phyloP scores from a whole-genome alignment of 2,113 vertebrate genomes.

The Micronisus gabar region DNA sequence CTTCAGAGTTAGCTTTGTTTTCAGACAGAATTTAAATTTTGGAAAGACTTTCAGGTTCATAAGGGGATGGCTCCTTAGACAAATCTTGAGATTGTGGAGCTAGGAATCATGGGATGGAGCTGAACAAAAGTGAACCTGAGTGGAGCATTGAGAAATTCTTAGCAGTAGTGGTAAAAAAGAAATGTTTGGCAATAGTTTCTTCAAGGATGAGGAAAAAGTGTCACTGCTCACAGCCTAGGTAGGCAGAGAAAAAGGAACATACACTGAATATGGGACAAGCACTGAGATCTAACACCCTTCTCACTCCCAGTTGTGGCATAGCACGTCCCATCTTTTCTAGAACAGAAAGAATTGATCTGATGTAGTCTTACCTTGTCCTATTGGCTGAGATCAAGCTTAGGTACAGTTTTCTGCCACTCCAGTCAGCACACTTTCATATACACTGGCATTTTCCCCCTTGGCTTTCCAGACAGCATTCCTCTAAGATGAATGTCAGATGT shows the following conservation, averaged over 20 bases:
- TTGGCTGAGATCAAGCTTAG: background rate
- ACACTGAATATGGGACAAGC: background rate
- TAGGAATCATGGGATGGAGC: background rate
- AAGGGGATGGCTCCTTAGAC: background rate
- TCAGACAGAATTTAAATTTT: constrained; percentile 13
- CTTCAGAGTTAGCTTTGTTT: background rate
- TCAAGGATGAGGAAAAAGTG: background rate
- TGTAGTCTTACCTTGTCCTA: background rate
- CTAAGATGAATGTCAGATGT: background rate
- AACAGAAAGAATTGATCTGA: background rate
- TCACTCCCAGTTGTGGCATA: background rate
- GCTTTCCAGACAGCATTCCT: background rate
- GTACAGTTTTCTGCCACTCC: background rate
- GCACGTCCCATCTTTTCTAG: background rate
- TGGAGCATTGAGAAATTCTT: background rate
- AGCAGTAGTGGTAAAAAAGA: background rate
- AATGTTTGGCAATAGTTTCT: background rate
- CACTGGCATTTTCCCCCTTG: background rate
- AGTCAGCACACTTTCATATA: background rate
- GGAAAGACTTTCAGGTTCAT: background rate
- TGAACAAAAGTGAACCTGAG: background rate
- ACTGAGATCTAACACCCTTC: background rate
- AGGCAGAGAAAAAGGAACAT: background rate
- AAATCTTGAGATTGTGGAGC: background rate
- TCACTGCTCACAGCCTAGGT: background rate